Evolutionary conservation across 1,140 invertebrate genomes (phyloP).

Genomic region (Neoseiulus cucumeris): DNA sequence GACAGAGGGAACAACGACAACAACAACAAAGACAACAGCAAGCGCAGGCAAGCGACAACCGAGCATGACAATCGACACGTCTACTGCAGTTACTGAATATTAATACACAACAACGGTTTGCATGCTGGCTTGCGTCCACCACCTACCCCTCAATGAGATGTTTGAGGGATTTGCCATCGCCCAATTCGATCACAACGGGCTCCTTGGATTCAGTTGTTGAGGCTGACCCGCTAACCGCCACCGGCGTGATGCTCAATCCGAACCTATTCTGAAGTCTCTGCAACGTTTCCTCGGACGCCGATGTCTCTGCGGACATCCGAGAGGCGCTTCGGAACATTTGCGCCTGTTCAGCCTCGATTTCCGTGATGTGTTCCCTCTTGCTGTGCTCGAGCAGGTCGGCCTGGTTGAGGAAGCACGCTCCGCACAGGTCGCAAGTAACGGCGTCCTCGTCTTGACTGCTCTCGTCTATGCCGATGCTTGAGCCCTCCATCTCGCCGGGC

Average conservation of each 20-base stretch:
- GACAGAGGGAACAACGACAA: neutral
- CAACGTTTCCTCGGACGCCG: neutral
- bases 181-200: conserved; percentile 8
- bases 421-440: neutral
- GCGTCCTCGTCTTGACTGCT: neutral
- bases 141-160: conserved; percentile 11
- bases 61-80: neutral
- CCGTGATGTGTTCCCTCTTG: conserved; percentile 22
- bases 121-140: neutral
- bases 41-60: no score
- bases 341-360: conserved; percentile 10
- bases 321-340: conserved; percentile 23
- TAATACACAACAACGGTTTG: neutral
- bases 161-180: conserved; percentile 10
- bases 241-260: conserved; percentile 18
- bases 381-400: conserved; percentile 28
- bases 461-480: conserved; percentile 2
- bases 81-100: neutral
- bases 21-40: neutral
- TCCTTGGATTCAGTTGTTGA: neutral
- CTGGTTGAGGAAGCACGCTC: conserved; percentile 17
- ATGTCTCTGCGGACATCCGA: conserved; percentile 24
- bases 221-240: conserved; percentile 8
- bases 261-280: conserved; percentile 8
- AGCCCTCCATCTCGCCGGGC: conserved; percentile 9